Conservation (phyloP, 2,113 vertebrate genomes). For the Ploceus nigricollis region DNA sequence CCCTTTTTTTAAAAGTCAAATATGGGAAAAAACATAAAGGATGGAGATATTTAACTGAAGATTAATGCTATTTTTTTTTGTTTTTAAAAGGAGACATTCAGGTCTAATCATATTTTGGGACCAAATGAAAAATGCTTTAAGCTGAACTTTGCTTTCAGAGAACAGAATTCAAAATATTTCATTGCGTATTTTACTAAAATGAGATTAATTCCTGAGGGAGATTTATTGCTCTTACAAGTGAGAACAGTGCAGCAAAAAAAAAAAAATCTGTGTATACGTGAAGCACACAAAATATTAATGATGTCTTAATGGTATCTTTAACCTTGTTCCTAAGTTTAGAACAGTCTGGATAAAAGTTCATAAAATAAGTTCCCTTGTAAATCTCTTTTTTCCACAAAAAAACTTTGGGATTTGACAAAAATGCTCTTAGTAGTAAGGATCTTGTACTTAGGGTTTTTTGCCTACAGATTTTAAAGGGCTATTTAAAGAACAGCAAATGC, state of each 20-base stretch:
- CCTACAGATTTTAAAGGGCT: background rate
- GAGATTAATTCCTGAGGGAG: conserved; percentile 40
- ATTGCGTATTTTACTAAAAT: background rate
- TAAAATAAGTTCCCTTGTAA: background rate
- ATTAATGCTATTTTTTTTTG: background rate
- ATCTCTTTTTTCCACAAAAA: background rate
- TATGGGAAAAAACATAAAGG: background rate
- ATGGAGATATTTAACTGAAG: background rate
- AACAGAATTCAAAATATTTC: background rate
- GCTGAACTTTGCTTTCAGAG: background rate
- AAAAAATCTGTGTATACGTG: background rate
- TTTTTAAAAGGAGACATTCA: background rate
- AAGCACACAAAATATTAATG: conserved; percentile 65
- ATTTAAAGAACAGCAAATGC: background rate
- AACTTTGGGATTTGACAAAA: background rate
- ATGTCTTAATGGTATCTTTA: conserved; percentile 18
- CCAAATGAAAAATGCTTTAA: background rate
- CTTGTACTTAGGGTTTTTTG: background rate
- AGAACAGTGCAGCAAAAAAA: conserved; percentile 39
- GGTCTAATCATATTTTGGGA: background rate
- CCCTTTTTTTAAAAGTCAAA: background rate
- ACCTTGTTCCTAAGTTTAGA: background rate
- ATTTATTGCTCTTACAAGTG: conserved; percentile 47
- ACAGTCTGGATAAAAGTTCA: background rate
- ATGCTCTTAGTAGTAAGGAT: background rate